Percentiles rank a stretch among this genome's conserved stretches.
These are phyloP conservation scores for Bicyclus anynana DNA, from an alignment of 1,140 invertebrate species.

Conservation along the genomic window DNA sequence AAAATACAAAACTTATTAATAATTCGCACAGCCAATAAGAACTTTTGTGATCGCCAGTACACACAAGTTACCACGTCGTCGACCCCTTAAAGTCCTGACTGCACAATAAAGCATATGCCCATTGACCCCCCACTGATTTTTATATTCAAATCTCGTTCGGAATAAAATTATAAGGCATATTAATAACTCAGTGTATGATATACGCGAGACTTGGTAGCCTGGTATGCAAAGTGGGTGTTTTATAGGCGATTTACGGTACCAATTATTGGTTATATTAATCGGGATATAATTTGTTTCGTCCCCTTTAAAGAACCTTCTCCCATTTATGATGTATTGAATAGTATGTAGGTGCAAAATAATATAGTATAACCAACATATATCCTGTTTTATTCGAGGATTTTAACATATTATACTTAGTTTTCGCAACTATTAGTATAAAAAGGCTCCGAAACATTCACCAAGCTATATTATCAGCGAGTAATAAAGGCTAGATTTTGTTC, in stretches of 20 bases:
- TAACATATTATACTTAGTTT: no score
- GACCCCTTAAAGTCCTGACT: conserved; percentile 24
- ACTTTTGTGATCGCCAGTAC: conserved; percentile 22
- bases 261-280: conserved; percentile 44
- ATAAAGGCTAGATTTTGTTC: no score
- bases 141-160: conserved; percentile 61
- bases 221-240: conserved; percentile 51
- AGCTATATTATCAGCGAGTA: no score
- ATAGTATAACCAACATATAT: no score
- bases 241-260: conserved; percentile 51
- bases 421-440: no score
- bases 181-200: conserved; percentile 67
- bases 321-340: no score
- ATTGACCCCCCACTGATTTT: conserved; percentile 65
- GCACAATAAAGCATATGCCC: conserved; percentile 50
- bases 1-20: not conserved
- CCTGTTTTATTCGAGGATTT: no score
- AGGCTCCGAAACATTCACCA: no score
- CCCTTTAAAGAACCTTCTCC: conserved; percentile 4
- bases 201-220: conserved; percentile 45
- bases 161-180: conserved; percentile 68
- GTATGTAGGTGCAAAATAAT: no score
- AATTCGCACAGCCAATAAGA: not conserved
- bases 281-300: conserved; percentile 21
- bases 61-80: conserved; percentile 43